These are phyloP conservation scores for Karalla daura DNA, from an alignment of 2,797 vertebrate genomes.

Conservation along the genomic window DNA sequence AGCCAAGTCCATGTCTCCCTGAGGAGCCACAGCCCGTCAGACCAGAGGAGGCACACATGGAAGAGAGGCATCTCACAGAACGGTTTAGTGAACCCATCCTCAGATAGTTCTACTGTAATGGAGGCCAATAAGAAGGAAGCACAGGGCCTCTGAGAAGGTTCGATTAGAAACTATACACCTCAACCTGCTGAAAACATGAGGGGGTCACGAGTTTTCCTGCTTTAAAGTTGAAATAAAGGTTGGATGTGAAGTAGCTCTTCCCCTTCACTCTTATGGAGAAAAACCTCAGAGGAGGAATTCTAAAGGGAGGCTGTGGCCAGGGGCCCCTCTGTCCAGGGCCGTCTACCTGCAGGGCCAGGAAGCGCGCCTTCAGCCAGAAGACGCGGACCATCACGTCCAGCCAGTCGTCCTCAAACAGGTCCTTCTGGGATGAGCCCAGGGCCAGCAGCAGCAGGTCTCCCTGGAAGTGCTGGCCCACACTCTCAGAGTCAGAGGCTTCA, in stretches of 20 bases:
- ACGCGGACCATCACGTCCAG: constrained; percentile 91
- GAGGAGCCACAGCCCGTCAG: constrained; percentile 29
- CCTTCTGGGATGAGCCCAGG: constrained; percentile 92
- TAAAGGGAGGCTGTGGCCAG: constrained; percentile 5
- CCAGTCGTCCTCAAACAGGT: constrained; percentile 92
- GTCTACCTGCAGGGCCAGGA: constrained; percentile 94
- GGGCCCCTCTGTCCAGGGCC: too few relatives aligned
- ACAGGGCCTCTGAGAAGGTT: too few relatives aligned
- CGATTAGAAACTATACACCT: too few relatives aligned
- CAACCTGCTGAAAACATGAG: too few relatives aligned
- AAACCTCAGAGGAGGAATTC: neutral
- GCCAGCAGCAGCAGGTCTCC: constrained; percentile 91
- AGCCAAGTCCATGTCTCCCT: constrained; percentile 98
- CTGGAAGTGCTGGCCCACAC: constrained; percentile 90
- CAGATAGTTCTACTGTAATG: too few relatives aligned
- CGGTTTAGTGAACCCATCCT: too few relatives aligned
- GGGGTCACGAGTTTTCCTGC: too few relatives aligned
- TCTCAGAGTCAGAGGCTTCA: constrained; percentile 86
- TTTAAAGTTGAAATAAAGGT: too few relatives aligned
- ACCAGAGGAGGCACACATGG: neutral
- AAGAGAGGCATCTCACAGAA: too few relatives aligned
- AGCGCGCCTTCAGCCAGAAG: constrained; percentile 96
- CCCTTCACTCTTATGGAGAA: too few relatives aligned
- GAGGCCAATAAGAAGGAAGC: too few relatives aligned
- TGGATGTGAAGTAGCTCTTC: too few relatives aligned